Percentiles rank a stretch among this genome's conserved stretches.
Evolutionary conservation across 2,888 invertebrate species (phyloP).

Genomic region (Siphlonurus alternatus): DNA sequence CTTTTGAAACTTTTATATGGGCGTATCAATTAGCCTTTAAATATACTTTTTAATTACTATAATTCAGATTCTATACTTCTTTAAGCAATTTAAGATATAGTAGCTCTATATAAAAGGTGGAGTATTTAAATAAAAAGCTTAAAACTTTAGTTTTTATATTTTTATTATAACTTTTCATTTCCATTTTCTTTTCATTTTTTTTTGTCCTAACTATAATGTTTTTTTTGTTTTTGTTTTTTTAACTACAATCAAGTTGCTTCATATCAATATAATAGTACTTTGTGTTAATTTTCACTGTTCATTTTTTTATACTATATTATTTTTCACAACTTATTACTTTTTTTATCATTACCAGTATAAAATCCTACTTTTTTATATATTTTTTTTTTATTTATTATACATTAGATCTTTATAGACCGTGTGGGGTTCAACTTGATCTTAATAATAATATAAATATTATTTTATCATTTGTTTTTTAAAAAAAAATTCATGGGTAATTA

Average conservation of each 20-base stretch:
- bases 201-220: not conserved
- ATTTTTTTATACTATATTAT: not conserved
- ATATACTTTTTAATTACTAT: too few species aligned
- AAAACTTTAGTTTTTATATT: not conserved
- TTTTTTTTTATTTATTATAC: not conserved
- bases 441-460: too few species aligned
- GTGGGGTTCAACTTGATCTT: not conserved
- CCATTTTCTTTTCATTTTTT: not conserved
- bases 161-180: not conserved
- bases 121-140: not conserved
- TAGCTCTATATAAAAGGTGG: not conserved
- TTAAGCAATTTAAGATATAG: too few species aligned
- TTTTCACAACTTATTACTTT: not conserved
- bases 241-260: not conserved
- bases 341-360: not conserved
- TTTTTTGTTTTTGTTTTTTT: not conserved
- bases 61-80: too few species aligned
- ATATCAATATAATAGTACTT: not conserved
- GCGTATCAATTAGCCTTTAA: too few species aligned
- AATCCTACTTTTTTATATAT: not conserved
- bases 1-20: too few species aligned
- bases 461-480: too few species aligned
- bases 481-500: not conserved
- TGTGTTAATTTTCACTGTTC: not conserved
- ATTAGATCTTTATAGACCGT: not conserved